Conservation (phyloP, 1,140 invertebrate species). For the Magallana ariakensis region DNA sequence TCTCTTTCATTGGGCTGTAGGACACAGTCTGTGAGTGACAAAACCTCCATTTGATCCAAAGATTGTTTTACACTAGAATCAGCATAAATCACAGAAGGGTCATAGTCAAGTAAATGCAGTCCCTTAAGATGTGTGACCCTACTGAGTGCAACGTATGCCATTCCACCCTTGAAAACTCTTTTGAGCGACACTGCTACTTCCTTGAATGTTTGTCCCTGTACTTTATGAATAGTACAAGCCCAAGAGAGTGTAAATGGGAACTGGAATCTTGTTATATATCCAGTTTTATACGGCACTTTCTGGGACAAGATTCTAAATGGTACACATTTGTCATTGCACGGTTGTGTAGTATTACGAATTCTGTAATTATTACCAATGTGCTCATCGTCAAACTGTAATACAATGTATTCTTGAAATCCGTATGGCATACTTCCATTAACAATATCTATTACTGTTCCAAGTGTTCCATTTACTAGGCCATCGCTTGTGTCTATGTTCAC, state of each 20-base stretch:
- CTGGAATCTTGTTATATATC: constrained; percentile 45
- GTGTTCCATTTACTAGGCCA: constrained; percentile 56
- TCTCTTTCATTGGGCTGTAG: background rate
- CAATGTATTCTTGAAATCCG: constrained; percentile 17
- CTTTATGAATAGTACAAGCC: constrained; percentile 62
- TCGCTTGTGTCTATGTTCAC: constrained; percentile 55
- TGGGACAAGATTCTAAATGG: constrained; percentile 5
- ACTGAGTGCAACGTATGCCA: constrained; percentile 61
- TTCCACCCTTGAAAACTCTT: constrained; percentile 54
- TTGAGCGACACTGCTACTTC: constrained; percentile 56
- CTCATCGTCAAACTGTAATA: constrained; percentile 39
- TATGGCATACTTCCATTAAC: constrained; percentile 22
- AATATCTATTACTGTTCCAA: constrained; percentile 39
- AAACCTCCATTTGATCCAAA: constrained; percentile 11
- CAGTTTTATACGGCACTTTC: constrained; percentile 37
- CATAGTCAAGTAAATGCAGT: constrained; percentile 43
- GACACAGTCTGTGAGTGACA: background rate
- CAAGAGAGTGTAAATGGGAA: constrained; percentile 58
- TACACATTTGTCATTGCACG: background rate
- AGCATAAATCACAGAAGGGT: constrained; percentile 41
- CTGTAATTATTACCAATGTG: constrained; percentile 34
- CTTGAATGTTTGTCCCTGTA: constrained; percentile 58
- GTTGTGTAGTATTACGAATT: no score
- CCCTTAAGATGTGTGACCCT: constrained; percentile 54
- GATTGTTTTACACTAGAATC: constrained; percentile 10